Evolutionary conservation across 2,113 vertebrate genomes (phyloP), one percentile per base, ranked within the genome.

Genomic region (Dasyornis broadbenti): DNA sequence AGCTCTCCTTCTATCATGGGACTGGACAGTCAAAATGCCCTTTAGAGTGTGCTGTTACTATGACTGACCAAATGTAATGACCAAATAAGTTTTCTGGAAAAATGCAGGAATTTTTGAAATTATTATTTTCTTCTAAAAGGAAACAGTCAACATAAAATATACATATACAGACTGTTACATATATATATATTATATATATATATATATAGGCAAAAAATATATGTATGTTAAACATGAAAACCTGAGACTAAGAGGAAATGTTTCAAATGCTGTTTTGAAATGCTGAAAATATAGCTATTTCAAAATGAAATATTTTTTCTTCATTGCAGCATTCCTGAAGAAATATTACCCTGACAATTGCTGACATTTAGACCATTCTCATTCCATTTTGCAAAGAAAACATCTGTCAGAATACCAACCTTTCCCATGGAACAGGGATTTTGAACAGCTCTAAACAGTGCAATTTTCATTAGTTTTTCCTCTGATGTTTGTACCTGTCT

Each of bases 121-220:
- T 10, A 30, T 15, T 33, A 15, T 66, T 95, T 86, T 89, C 33
- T 60, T 85, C 30, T 60, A 28, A 31, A 71, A 70, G 8, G 10
- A 59, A 87, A 45, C 40, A 22, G 13, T 53, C 31, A 80, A 16
- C 13, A 37, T 52, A 28, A 60, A 56, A 76, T 47, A 54, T 27
- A 45, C 2, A 20, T 31, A 27, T 7, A 18, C 3, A 53, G 1
- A 77, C 0, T 19, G 0, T 49, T 49, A 23, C 23, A 42, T 2
- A 68, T 2, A 56, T 26, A 59, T 6, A 27, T 4, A 14, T 35
- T 7, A 14, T 1, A 39, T 5, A 30, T 18, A n/a, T n/a, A n/a
- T n/a, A n/a, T n/a, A n/a, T n/a, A n/a, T n/a, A n/a, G n/a, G 6
- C 7, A 64, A 63, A 8, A 77, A 52, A 61, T 14, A 20, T 40